phyloP scores from a whole-genome alignment of 2,888 invertebrate species.

The Pachydiplax longipennis region DNA sequence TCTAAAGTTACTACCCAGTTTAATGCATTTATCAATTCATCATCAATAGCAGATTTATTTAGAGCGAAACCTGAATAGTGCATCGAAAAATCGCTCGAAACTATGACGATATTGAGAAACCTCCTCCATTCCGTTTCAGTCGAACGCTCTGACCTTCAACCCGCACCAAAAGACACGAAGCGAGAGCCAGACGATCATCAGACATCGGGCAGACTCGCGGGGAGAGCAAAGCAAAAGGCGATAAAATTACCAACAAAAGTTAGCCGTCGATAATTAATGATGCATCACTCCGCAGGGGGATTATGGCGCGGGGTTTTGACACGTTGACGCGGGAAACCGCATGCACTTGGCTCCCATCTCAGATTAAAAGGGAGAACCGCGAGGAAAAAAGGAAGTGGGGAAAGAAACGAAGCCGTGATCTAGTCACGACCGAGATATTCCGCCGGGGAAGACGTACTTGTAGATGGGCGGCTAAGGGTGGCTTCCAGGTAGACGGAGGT shows the following conservation, averaged over 20 bases:
- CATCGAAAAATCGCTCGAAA: too few species aligned
- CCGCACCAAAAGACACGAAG: too few species aligned
- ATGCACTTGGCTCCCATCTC: background rate
- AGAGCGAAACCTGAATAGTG: too few species aligned
- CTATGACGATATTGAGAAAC: too few species aligned
- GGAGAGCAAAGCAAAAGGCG: background rate
- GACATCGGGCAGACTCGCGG: too few species aligned
- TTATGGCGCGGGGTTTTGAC: background rate
- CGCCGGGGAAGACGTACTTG: background rate
- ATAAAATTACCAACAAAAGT: too few species aligned
- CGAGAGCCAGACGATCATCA: too few species aligned
- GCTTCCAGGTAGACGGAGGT: background rate
- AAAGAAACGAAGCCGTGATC: background rate
- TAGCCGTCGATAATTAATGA: background rate
- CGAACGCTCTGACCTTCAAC: too few species aligned
- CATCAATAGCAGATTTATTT: too few species aligned
- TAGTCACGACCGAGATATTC: background rate
- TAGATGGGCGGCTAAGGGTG: background rate
- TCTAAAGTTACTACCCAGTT: too few species aligned
- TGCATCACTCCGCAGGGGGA: background rate
- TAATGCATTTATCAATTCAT: too few species aligned
- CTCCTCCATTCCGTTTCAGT: too few species aligned
- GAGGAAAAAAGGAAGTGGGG: background rate
- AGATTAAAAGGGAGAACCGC: background rate
- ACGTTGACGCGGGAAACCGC: background rate